Evolutionary conservation across 2,113 vertebrate species (phyloP), one percentile per base, ranked within the genome.

Genomic region (Chamaetylas fuelleborni): DNA sequence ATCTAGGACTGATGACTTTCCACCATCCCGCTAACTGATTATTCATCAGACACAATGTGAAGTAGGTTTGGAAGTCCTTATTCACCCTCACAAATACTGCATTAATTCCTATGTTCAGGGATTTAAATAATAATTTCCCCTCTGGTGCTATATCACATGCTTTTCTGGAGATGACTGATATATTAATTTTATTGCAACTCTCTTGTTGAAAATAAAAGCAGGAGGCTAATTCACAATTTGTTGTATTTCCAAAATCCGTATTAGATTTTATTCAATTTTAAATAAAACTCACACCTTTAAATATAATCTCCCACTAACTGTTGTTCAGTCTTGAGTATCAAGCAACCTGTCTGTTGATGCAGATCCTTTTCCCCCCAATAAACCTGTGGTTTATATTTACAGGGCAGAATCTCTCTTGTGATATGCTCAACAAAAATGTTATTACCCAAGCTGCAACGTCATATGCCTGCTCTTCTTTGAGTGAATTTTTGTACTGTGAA

Each of bases 141-240:
- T 25, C 11, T 40, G 31, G 57, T 85, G 57, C 43, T 47, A 22
- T 19, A 87, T 53, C 31, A 79, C 38, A 56, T 31, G 45, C 9
- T 76, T 92, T 89, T 76, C 79, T 81, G n/a, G 65, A 85, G 34
- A 82, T 42, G 34, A 81, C 13, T 7, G 36, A 81, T 43, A 23
- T 2, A 62, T 60, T 71, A 60, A 79, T 81, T 96, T 65, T 67
- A 60, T 53, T 48, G 61, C 53, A 69, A 62, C 48, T 54, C 29
- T 50, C 47, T 66, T 48, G 38, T 8, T 72, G 40, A 90, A 93
- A 93, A 71, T 57, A 86, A 92, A 91, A 86, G 62, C 28, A 71
- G 3, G 51, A 29, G 5, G 22, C 31, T 88, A 73, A 71, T 84
- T 74, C 81, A 11, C 28, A 78, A 78, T 36, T 42, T 78, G 8